Percentiles rank a stretch among this genome's conserved stretches.
Evolutionary conservation across 2,888 invertebrate genomes (phyloP).

Genomic region (Tortricodes alternella): DNA sequence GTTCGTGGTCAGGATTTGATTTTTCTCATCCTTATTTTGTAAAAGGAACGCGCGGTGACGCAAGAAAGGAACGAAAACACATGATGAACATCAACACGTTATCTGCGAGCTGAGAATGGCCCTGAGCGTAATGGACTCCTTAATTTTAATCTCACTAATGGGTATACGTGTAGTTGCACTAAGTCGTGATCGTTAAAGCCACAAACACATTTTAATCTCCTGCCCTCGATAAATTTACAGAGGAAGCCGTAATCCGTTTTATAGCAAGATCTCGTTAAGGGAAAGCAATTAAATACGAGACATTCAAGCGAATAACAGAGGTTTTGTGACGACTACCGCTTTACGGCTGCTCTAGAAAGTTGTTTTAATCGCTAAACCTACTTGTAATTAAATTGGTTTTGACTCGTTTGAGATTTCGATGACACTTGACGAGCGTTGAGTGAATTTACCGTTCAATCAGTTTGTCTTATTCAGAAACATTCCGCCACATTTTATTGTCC

Average conservation of each 20-base stretch:
- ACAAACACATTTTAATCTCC: constrained; percentile 51
- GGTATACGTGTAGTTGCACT: constrained; percentile 22
- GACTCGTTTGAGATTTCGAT: background rate
- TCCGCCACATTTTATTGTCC: background rate
- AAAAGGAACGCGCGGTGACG: constrained; percentile 85
- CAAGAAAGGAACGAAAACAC: constrained; percentile 80
- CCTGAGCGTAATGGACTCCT: constrained; percentile 12
- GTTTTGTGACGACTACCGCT: constrained; percentile 40
- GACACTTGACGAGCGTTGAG: background rate
- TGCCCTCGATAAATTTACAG: constrained; percentile 44
- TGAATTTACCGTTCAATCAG: background rate
- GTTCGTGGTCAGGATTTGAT: constrained; percentile 99
- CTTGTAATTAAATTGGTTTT: constrained; percentile 19
- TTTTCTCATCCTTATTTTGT: constrained; percentile 97
- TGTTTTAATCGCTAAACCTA: constrained; percentile 15
- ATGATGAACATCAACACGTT: constrained; percentile 62
- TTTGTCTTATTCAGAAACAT: background rate
- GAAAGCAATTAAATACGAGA: constrained; percentile 48
- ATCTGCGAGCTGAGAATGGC: constrained; percentile 20
- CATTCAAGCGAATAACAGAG: constrained; percentile 50
- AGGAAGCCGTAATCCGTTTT: constrained; percentile 46
- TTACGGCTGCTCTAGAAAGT: constrained; percentile 21
- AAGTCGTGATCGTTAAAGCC: constrained; percentile 38
- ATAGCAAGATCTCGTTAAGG: constrained; percentile 49
- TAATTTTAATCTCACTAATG: constrained; percentile 27